phyloP scores from a whole-genome alignment of 2,888 invertebrate species.

The Sisyra nigra region DNA sequence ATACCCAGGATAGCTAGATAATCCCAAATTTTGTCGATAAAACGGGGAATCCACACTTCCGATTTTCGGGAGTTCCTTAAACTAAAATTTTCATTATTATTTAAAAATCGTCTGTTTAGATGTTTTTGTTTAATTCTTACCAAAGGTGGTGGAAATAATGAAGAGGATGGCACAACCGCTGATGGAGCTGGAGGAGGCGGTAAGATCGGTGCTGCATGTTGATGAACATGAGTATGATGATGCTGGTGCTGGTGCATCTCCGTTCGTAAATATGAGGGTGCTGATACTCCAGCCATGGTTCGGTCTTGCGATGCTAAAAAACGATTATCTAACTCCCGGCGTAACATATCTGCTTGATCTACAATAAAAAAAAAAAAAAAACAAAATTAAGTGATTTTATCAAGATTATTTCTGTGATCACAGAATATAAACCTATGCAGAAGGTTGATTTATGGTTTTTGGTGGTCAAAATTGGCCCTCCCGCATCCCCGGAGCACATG shows the following conservation, averaged over 20 bases:
- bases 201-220: conserved; percentile 56
- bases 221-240: conserved; percentile 83
- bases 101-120: too few species aligned
- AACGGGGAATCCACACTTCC: conserved; percentile 61
- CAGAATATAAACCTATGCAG: too few species aligned
- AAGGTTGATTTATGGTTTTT: too few species aligned
- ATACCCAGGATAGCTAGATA: conserved; percentile 62
- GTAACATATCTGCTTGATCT: conserved; percentile 68
- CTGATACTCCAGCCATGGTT: conserved; percentile 29
- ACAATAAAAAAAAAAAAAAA: conserved; percentile 19
- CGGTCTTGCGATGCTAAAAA: conserved; percentile 78
- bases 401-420: too few species aligned
- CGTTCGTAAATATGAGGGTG: conserved; percentile 47
- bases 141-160: conserved; percentile 47
- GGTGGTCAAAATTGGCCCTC: too few species aligned
- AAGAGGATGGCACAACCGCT: conserved; percentile 22
- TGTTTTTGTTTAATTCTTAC: conserved; percentile 28
- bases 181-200: conserved; percentile 38
- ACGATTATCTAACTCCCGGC: conserved; percentile 78
- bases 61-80: conserved; percentile 79
- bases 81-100: conserved; percentile 33
- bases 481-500: too few species aligned
- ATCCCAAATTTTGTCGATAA: conserved; percentile 59
- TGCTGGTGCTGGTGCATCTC: conserved; percentile 90
- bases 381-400: too few species aligned